These are phyloP conservation scores for Pseudomyrmex flavicornis DNA, from an alignment of 1,140 invertebrate species.

Conservation along the genomic window DNA sequence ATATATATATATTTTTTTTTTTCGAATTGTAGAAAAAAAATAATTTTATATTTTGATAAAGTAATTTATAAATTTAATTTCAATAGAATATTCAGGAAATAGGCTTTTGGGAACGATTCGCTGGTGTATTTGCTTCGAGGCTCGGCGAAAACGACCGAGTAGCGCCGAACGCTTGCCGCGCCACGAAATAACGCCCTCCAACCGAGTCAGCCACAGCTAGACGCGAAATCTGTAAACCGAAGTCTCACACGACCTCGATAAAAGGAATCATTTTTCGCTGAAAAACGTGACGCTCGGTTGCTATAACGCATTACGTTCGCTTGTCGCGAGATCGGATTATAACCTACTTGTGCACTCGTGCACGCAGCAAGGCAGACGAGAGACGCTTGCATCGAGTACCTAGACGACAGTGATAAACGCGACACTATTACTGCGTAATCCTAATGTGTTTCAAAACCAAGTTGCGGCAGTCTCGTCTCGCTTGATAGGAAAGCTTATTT, in stretches of 20 bases:
- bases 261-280: conserved; percentile 53
- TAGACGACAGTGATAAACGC: neutral
- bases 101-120: conserved; percentile 48
- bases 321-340: conserved; percentile 12
- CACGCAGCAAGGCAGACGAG: neutral
- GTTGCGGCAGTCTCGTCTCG: conserved; percentile 34
- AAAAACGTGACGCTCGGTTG: neutral
- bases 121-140: conserved; percentile 53
- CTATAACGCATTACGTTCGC: neutral
- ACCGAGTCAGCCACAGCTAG: conserved; percentile 60
- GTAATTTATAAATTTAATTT: neutral
- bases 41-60: conserved; percentile 33
- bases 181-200: conserved; percentile 80
- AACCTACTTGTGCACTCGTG: conserved; percentile 38
- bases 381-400: conserved; percentile 14
- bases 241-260: conserved; percentile 62
- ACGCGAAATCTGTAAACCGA: conserved; percentile 74
- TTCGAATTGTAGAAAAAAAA: neutral
- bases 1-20: neutral
- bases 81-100: conserved; percentile 11
- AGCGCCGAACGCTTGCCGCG: conserved; percentile 78
- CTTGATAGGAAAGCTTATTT: conserved; percentile 50
- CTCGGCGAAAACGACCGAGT: conserved; percentile 72
- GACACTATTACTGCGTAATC: conserved; percentile 32
- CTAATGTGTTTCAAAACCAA: conserved; percentile 19